These are phyloP conservation scores for Microctonus aethiopoides DNA, from an alignment of 2,888 invertebrate genomes.

Conservation along the genomic window DNA sequence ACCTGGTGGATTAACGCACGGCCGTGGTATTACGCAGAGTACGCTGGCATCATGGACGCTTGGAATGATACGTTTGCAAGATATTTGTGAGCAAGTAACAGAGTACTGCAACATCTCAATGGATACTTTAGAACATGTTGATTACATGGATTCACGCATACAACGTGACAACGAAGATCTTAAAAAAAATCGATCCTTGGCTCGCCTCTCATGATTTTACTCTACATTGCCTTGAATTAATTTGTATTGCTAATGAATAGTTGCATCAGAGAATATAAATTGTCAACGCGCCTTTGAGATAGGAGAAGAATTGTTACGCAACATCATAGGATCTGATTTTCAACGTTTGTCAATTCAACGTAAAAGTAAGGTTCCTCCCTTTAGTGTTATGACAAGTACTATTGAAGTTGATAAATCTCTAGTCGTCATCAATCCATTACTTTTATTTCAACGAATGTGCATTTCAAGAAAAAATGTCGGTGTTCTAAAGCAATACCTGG, in stretches of 20 bases:
- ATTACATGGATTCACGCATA: slow-evolving; percentile 30
- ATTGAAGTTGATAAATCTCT: slow-evolving; percentile 14
- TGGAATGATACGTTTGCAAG: slow-evolving; percentile 30
- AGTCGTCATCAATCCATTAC: slow-evolving; percentile 33
- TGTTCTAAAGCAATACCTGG: slow-evolving; percentile 32
- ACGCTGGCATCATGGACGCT: slow-evolving; percentile 19
- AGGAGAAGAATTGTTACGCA: background rate
- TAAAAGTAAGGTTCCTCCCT: slow-evolving; percentile 33
- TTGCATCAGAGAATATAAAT: slow-evolving; percentile 7
- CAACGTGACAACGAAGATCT: slow-evolving; percentile 36
- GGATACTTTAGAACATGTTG: slow-evolving; percentile 31
- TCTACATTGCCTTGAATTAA: background rate
- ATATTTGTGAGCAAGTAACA: slow-evolving; percentile 26
- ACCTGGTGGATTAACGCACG: slow-evolving; percentile 18
- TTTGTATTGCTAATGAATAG: slow-evolving; percentile 10
- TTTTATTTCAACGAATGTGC: slow-evolving; percentile 37
- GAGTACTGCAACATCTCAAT: slow-evolving; percentile 20
- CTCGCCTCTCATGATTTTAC: slow-evolving; percentile 34
- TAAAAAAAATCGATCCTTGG: slow-evolving; percentile 35
- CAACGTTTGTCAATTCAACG: slow-evolving; percentile 27
- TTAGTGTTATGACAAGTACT: slow-evolving; percentile 27
- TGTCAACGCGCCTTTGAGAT: slow-evolving; percentile 17
- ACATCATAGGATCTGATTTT: slow-evolving; percentile 23
- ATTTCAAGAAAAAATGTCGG: slow-evolving; percentile 29
- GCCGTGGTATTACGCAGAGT: slow-evolving; percentile 18